These are phyloP conservation scores for Acyrthosiphon pisum DNA, from an alignment of 1,140 invertebrate genomes.

Conservation along the genomic window DNA sequence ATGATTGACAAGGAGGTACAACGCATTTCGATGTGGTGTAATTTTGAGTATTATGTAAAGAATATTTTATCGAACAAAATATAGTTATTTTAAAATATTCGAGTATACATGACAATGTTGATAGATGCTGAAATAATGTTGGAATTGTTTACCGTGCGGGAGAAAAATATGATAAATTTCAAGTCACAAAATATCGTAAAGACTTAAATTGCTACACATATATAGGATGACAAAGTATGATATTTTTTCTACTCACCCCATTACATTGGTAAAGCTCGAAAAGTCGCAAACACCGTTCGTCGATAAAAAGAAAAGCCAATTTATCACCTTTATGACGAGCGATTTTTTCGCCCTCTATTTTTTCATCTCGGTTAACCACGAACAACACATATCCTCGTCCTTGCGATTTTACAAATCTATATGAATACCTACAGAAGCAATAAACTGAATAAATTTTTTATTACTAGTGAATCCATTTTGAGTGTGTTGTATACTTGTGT, in stretches of 20 bases:
- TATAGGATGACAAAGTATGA: conserved; percentile 43
- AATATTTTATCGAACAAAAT: background rate
- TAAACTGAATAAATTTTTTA: background rate
- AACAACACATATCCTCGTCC: background rate
- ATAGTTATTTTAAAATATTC: conserved; percentile 38
- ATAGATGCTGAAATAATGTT: conserved; percentile 21
- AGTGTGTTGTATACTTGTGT: background rate
- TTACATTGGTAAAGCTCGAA: conserved; percentile 40
- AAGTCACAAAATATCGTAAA: conserved; percentile 27
- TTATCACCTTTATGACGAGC: conserved; percentile 50
- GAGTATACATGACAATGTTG: background rate
- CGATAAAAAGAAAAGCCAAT: conserved; percentile 44
- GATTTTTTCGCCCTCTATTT: background rate
- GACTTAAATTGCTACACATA: conserved; percentile 1
- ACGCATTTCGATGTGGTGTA: background rate
- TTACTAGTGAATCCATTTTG: background rate
- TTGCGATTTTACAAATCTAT: background rate
- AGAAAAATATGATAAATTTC: conserved; percentile 13
- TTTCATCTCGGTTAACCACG: conserved; percentile 4
- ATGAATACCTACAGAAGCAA: background rate
- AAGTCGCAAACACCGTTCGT: conserved; percentile 33
- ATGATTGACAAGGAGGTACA: conserved; percentile 31
- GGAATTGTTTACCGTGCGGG: background rate
- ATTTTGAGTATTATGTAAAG: conserved; percentile 23
- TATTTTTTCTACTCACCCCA: conserved; percentile 39